phyloP scores from a whole-genome alignment of 2,797 vertebrate species.

The Sebastes variabilis region DNA sequence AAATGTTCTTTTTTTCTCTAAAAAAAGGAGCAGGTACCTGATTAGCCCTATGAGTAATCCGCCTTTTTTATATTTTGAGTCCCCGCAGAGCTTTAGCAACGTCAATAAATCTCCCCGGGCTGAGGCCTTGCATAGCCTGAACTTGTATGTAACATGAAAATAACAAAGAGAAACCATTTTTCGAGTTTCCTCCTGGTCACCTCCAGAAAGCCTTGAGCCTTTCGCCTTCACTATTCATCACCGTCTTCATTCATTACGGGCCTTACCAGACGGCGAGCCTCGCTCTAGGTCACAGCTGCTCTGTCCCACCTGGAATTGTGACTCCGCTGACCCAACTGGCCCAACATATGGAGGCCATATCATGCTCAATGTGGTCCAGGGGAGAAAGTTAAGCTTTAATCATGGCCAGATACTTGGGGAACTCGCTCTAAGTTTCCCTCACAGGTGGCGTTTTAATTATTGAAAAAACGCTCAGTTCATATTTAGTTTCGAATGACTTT shows the following conservation, averaged over 20 bases:
- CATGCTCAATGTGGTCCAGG: conserved; percentile 45
- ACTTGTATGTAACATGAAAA: conserved; percentile 11
- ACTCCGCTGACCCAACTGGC: conserved; percentile 53
- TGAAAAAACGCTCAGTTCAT: conserved; percentile 65
- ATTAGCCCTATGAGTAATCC: background rate
- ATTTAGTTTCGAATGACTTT: conserved; percentile 60
- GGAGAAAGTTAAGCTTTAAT: conserved; percentile 70
- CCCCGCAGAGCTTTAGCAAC: background rate
- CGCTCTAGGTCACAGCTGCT: conserved; percentile 78
- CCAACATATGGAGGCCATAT: conserved; percentile 64
- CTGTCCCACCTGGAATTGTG: conserved; percentile 59
- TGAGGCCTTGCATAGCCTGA: background rate
- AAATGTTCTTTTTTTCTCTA: background rate
- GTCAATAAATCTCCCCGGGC: background rate
- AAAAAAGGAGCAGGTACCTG: background rate
- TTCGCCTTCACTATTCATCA: conserved; percentile 72
- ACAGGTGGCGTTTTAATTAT: conserved; percentile 79
- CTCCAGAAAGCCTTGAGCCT: conserved; percentile 54
- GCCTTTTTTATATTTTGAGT: background rate
- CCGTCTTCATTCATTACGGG: conserved; percentile 67
- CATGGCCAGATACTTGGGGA: conserved; percentile 43
- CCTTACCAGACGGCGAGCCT: conserved; percentile 34
- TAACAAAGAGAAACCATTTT: conserved; percentile 8
- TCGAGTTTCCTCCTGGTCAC: conserved; percentile 51
- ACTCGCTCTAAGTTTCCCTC: conserved; percentile 58